Percentiles rank a stretch among this genome's conserved stretches.
These are phyloP conservation scores for Siniperca obscura DNA, from an alignment of 2,797 vertebrate genomes.

Conservation along the genomic window DNA sequence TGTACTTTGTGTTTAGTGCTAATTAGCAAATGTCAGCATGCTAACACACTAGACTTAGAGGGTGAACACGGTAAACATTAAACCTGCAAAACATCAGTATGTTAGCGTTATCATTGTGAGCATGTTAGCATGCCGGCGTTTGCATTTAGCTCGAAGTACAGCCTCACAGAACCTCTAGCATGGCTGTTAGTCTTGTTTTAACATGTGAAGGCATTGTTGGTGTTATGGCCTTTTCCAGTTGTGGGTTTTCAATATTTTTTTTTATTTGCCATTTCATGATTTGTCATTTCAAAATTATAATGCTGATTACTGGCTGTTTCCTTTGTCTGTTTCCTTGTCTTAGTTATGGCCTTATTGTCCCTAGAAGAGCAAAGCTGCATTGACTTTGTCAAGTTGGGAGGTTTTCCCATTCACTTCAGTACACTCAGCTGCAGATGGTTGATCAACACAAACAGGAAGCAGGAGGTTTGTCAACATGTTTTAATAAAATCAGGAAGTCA, in stretches of 20 bases:
- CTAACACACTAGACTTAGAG: background rate
- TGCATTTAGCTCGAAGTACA: background rate
- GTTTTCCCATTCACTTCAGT: background rate
- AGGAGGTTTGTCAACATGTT: constrained; percentile 34
- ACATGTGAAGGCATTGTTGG: background rate
- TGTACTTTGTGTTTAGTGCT: too few relatives aligned
- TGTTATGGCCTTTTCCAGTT: background rate
- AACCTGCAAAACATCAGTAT: background rate
- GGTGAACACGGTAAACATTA: background rate
- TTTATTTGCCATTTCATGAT: background rate
- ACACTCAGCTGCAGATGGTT: background rate
- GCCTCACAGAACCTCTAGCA: background rate
- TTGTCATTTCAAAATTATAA: background rate
- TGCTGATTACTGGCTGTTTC: background rate
- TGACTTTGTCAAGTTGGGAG: background rate
- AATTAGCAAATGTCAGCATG: too few relatives aligned
- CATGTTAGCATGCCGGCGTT: background rate
- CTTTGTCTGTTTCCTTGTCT: background rate
- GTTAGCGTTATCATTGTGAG: background rate
- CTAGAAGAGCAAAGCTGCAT: background rate
- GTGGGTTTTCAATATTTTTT: too few relatives aligned
- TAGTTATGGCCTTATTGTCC: background rate
- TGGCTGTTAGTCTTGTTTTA: background rate
- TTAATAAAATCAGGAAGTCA: constrained; percentile 50
- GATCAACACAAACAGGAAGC: background rate